Base-by-base conservation (phyloP, 1,140 invertebrate genomes). In the Ips nitidus region DNA sequence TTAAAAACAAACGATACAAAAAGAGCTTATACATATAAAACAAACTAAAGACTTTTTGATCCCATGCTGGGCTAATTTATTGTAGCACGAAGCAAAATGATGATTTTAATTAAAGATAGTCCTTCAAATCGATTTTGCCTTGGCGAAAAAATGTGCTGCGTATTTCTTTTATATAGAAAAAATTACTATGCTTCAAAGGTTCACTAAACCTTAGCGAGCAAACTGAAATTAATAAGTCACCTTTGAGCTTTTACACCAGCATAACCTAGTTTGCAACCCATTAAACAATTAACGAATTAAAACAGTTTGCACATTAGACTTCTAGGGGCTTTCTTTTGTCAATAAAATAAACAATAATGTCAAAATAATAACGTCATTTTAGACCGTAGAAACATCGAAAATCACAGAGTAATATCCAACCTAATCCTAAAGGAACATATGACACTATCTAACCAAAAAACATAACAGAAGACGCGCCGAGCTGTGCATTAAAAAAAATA, bases 251-350 rank as follows among this genome's bases (percentile, higher is more conserved):
- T 65, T 60, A 66, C 56, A 67, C 65, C 57, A 67, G 60, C 65
- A 67, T 67, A 67, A 67, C 65, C 65, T 67, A 67, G 65, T 67
- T 57, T 67, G 60, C 65, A 67, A 56, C 63, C 65, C 8, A 61
- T 55, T 69, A 22, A 22, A 22, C 22, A 22, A 22, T 22, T 22
- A 22, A 22, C 22, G 22, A 22, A 22, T 0, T 22, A 22, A 22
- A 22, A 22, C 22, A 22, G 22, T 50, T 50, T 59, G 45, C 61
- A 65, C 62, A 62, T 57, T 60, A 70, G 69, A 70, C 69, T 70
- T 70, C 69, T 70, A 65, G 69, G 61, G 69, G 69, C 69, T 64
- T 70, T 65, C 69, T 70, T 69, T 69, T 59, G 61, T 70, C 69
- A 65, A 63, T 53, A 55, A 70, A 50, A 70, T n/a, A 39, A 42